Conservation (phyloP, 2,113 vertebrate genomes). For the Hippocampus abdominalis region DNA sequence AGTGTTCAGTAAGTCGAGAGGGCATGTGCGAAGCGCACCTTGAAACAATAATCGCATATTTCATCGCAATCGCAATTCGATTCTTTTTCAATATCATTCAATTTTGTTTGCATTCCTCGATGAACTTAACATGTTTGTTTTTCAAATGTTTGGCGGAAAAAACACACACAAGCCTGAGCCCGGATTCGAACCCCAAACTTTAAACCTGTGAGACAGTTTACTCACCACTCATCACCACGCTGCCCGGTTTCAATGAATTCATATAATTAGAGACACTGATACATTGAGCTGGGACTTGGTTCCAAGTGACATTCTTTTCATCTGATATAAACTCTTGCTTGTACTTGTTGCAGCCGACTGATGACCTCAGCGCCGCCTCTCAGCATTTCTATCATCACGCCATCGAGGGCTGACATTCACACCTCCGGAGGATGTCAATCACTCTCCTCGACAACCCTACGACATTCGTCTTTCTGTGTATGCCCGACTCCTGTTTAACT, state of each 20-base stretch:
- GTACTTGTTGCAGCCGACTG: slow-evolving; percentile 3
- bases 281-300: background rate
- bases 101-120: no score
- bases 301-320: background rate
- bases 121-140: no score
- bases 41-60: no score
- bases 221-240: no score
- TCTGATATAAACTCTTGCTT: background rate
- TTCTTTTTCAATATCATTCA: no score
- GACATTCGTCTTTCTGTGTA: slow-evolving; percentile 33
- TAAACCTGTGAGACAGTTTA: no score
- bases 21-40: no score
- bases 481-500: slow-evolving; percentile 30
- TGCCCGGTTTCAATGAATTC: background rate
- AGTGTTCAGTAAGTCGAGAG: no score
- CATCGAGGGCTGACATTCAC: slow-evolving; percentile 17
- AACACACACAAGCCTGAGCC: no score
- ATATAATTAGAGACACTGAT: background rate
- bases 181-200: no score
- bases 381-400: slow-evolving; percentile 15
- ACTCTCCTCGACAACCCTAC: slow-evolving; percentile 42
- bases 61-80: no score
- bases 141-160: no score
- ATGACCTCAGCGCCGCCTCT: background rate
- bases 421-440: slow-evolving; percentile 31